Conservation (phyloP, 1,140 invertebrate genomes). For the Drosophila bifasciata region DNA sequence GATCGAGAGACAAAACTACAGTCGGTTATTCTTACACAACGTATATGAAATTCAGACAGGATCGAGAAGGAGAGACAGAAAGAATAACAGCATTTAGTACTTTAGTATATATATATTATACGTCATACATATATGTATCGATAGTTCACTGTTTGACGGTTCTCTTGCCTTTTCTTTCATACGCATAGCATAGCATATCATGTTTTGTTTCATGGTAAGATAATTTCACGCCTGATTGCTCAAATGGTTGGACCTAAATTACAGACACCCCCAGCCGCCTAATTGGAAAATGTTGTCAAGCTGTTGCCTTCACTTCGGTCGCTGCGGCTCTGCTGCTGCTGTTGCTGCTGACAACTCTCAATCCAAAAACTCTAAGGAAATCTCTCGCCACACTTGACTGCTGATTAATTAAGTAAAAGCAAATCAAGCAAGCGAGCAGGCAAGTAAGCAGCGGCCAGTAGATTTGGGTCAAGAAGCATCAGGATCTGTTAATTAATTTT, state of each 20-base stretch:
- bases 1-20: no score
- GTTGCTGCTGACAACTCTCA: conserved; percentile 27
- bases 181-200: not conserved
- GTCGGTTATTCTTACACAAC: no score
- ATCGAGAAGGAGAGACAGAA: no score
- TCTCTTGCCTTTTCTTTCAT: not conserved
- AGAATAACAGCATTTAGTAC: no score
- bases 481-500: conserved; percentile 76
- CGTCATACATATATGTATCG: no score
- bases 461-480: conserved; percentile 63
- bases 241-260: conserved; percentile 34
- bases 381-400: conserved; percentile 63
- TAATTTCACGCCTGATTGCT: conserved; percentile 68
- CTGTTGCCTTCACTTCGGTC: conserved; percentile 12
- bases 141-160: no score
- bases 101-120: no score
- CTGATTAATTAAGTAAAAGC: conserved; percentile 79
- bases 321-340: not conserved
- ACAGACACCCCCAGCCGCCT: conserved; percentile 22
- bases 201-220: conserved; percentile 26
- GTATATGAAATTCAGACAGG: no score
- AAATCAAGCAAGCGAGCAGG: conserved; percentile 61
- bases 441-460: conserved; percentile 26
- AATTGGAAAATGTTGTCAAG: conserved; percentile 75
- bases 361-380: conserved; percentile 1